These are phyloP conservation scores for Camponotus fellah DNA, from an alignment of 2,888 invertebrate genomes.

Conservation along the genomic window DNA sequence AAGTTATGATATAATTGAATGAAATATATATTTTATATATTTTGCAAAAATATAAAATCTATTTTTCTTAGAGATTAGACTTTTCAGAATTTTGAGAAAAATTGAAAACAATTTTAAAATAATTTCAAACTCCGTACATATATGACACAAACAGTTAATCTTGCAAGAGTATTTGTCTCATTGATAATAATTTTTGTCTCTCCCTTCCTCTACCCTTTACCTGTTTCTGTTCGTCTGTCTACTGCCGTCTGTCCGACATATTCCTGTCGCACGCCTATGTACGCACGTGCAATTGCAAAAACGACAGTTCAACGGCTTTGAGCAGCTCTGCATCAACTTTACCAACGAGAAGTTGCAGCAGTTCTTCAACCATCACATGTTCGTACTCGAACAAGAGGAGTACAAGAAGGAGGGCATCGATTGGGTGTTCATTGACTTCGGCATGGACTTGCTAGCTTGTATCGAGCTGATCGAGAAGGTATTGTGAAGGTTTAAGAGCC, in stretches of 20 bases:
- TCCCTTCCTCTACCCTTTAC: not conserved
- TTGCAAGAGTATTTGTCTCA: constrained; percentile 6
- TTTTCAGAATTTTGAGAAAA: not conserved
- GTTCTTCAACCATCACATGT: constrained; percentile 98
- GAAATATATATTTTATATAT: not conserved
- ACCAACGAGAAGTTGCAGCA: constrained; percentile 97
- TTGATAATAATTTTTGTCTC: constrained; percentile 43
- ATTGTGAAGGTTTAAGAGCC: constrained; percentile 77
- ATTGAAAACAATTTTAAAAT: not conserved
- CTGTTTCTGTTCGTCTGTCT: constrained; percentile 16
- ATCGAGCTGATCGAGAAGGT: constrained; percentile 98
- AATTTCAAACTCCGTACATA: constrained; percentile 8
- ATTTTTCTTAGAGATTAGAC: not conserved
- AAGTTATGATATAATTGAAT: not conserved
- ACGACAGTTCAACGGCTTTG: constrained; percentile 91
- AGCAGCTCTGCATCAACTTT: constrained; percentile 97
- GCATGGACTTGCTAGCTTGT: constrained; percentile 97
- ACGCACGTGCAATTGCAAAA: constrained; percentile 31
- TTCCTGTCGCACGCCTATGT: constrained; percentile 22
- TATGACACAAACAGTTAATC: constrained; percentile 29
- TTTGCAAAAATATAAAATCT: not conserved
- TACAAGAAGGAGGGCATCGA: constrained; percentile 96
- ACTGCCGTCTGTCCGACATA: not conserved
- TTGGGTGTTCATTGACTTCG: constrained; percentile 97
- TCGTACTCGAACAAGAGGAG: constrained; percentile 97